These are phyloP conservation scores for Mesocricetus auratus DNA, from an alignment of 2,113 vertebrate genomes.

Conservation along the genomic window DNA sequence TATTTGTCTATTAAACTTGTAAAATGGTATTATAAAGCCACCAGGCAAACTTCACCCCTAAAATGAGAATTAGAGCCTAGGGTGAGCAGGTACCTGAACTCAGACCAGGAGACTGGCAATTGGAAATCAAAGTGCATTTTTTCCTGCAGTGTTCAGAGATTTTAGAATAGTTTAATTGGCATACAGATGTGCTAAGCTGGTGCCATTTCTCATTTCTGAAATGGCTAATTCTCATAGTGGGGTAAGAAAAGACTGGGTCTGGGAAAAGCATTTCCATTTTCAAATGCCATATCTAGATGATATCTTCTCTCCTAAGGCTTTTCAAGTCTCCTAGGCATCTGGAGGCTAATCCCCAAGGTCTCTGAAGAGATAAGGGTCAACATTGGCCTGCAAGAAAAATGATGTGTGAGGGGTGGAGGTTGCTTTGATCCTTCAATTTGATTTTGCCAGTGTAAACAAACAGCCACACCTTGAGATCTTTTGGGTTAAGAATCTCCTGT, in stretches of 20 bases:
- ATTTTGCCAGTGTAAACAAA: conserved; percentile 81
- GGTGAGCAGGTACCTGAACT: not conserved
- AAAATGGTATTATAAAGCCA: conserved; percentile 10
- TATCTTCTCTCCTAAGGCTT: conserved; percentile 1
- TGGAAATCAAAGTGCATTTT: not conserved
- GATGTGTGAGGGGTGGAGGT: conserved; percentile 77
- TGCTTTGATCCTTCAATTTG: conserved; percentile 79
- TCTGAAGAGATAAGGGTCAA: conserved; percentile 9
- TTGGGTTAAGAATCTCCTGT: conserved; percentile 81
- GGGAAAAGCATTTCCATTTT: conserved; percentile 54
- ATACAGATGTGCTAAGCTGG: conserved; percentile 28
- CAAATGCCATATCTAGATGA: conserved; percentile 10
- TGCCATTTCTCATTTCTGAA: conserved; percentile 49
- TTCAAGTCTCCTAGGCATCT: not conserved
- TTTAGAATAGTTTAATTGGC: conserved; percentile 41
- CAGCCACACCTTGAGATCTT: conserved; percentile 71
- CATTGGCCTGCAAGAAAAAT: conserved; percentile 72
- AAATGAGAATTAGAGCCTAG: conserved; percentile 19
- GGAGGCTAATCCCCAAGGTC: not conserved
- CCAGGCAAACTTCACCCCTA: not conserved
- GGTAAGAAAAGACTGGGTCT: conserved; percentile 16
- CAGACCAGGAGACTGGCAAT: not conserved
- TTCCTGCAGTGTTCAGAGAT: conserved; percentile 1
- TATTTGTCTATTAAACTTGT: not conserved
- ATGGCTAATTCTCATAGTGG: conserved; percentile 42